phyloP scores from a whole-genome alignment of 2,888 invertebrate species.

The Diloba caeruleocephala region DNA sequence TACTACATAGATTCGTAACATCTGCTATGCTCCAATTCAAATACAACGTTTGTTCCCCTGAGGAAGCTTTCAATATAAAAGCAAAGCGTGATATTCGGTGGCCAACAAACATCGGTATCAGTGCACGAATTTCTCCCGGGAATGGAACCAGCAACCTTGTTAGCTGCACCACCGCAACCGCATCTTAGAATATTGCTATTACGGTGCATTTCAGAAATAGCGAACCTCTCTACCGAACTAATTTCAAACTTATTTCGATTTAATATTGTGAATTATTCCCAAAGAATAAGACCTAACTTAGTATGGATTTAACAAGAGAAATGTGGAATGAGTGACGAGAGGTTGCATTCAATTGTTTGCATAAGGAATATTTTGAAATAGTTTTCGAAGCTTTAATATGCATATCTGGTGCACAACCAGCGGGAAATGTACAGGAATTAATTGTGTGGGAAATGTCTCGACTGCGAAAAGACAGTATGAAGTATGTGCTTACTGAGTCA shows the following conservation, averaged over 20 bases:
- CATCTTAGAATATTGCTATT: conserved; percentile 43
- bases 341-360: conserved; percentile 8
- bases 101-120: conserved; percentile 43
- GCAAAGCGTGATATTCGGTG: conserved; percentile 42
- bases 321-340: conserved; percentile 33
- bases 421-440: conserved; percentile 6
- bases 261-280: neutral
- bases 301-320: conserved; percentile 17
- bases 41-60: conserved; percentile 32
- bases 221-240: neutral
- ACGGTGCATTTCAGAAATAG: conserved; percentile 24
- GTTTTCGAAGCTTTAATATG: conserved; percentile 13
- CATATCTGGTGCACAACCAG: conserved; percentile 17
- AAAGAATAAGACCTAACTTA: neutral
- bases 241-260: neutral
- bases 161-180: conserved; percentile 33
- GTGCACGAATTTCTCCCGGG: conserved; percentile 48
- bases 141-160: conserved; percentile 50
- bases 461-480: conserved; percentile 27
- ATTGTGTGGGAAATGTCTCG: conserved; percentile 40
- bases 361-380: conserved; percentile 20
- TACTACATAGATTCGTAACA: too few relatives aligned
- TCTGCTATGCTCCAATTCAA: conserved; percentile 13
- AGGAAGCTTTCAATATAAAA: conserved; percentile 46
- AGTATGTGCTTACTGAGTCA: conserved; percentile 27